Evolutionary conservation across 2,113 vertebrate species (phyloP), one percentile per base, ranked within the genome.

Genomic region (Psophia crepitans): DNA sequence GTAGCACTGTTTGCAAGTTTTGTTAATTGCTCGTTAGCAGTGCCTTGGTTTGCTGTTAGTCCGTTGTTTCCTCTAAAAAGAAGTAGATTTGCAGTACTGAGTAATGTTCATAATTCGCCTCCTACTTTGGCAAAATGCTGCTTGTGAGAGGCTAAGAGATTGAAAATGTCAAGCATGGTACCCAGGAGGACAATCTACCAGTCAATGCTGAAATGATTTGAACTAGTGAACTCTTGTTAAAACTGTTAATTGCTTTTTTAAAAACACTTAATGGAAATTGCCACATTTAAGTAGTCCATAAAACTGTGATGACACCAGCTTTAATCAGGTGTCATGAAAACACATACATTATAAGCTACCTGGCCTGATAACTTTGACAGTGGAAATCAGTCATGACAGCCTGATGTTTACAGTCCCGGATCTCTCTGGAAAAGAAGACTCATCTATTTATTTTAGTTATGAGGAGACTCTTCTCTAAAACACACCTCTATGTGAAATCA

Each of bases 181-280:
- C 93, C 95, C 91, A 96, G 51, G 93, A 95, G 93, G 77, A 94
- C 96, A 96, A 97, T 96, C 95, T 92, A 86, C 79, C 80, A 87
- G 91, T 95, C 96, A 96, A 85, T 96, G 88, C 82, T 83, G 92
- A 96, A 95, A 97, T 84, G 76, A 96, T 97, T 96, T 97, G 93
- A 97, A 97, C 95, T 94, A 77, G 58, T 97, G 97, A 97, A 97
- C 94, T 94, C 96, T 80, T 91, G 87, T 96, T 96, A 97, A 96
- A 96, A 96, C 95, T 95, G 94, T 79, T 96, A 96, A 97, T 97
- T 95, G 94, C 89, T 94, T 97, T 96, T 97, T 95, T 91, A 90
- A 97, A 95, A 97, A 96, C 80, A 89, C 88, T 97, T 93, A 89
- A 96, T 96, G 89, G 93, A 97, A 96, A 95, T 96, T 95, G 95